Conservation (phyloP, 2,888 invertebrate species). For the Drosophila maculinotata region DNA sequence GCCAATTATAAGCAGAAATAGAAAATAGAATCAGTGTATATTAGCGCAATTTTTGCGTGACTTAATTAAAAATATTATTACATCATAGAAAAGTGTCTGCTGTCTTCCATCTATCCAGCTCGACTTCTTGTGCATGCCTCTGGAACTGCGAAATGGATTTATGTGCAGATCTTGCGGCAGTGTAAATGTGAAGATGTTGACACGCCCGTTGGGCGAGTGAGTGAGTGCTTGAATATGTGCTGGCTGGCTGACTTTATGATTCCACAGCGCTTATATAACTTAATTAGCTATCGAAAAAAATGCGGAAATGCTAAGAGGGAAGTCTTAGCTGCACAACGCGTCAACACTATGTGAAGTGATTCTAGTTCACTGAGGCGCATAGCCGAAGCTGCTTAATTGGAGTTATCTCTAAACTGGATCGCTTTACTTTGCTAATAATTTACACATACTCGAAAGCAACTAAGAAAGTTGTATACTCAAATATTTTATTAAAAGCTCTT, state of each 20-base stretch:
- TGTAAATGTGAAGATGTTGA: conserved; percentile 38
- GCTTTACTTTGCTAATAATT: neutral
- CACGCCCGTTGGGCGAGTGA: conserved; percentile 53
- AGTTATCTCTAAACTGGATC: neutral
- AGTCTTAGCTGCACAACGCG: conserved; percentile 32
- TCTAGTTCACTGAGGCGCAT: conserved; percentile 38
- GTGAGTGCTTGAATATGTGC: conserved; percentile 18
- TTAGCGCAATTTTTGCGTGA: conserved; percentile 77
- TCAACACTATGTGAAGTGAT: conserved; percentile 11
- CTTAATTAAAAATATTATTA: conserved; percentile 75
- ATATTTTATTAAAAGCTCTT: neutral
- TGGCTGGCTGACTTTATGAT: conserved; percentile 55
- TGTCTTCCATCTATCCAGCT: conserved; percentile 29
- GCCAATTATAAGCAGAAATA: conserved; percentile 66
- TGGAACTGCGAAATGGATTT: conserved; percentile 62
- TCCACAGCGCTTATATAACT: conserved; percentile 50
- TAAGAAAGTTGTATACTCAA: neutral
- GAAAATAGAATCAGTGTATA: conserved; percentile 58
- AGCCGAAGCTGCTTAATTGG: conserved; percentile 14
- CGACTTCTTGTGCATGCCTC: conserved; percentile 51
- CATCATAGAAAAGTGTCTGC: conserved; percentile 68
- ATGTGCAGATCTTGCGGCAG: conserved; percentile 32
- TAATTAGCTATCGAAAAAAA: conserved; percentile 60
- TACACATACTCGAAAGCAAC: neutral
- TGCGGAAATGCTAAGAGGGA: conserved; percentile 48